Evolutionary conservation across 2,888 invertebrate genomes (phyloP), one percentile per base, ranked within the genome.

Genomic region (Clusia tigrina): DNA sequence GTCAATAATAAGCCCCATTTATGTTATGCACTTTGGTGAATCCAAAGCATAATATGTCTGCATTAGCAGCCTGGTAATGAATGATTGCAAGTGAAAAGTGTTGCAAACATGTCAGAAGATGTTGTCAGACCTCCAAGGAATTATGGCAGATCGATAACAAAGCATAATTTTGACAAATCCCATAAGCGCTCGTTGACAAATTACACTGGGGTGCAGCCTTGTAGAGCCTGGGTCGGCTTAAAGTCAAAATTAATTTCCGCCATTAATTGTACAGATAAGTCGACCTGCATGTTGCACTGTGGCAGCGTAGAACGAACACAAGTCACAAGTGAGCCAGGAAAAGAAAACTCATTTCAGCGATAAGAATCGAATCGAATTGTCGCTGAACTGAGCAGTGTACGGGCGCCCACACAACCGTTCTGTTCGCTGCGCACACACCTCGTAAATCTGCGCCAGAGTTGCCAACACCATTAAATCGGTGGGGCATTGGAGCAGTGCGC

Each of bases 191-290:
- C 6, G n/a, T 42, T 42, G 42, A 42, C 42, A 42, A 42, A 42
- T 42, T 42, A 17, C 42, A 42, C 3, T 17, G 3, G 3, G 6
- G n/a, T 3, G 10, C 42, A 42, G n/a, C n/a, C 12, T n/a, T 6
- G n/a, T n/a, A n/a, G n/a, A 3, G 42, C 10, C 42, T 42, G 42
- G 10, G n/a, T 12, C 6, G n/a, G 6, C 48, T 20, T 15, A 48
- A 22, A 22, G 20, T 48, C 48, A 22, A 48, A 48, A 48, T 48
- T 48, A 48, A 48, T 48, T 48, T 48, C 48, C 48, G 48, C 48
- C 3, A 48, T 48, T 48, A 48, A 48, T 48, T 48, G 18, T 48
- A 22, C 18, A 48, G 48, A 3, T 42, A 42, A 42, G n/a, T n/a
- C n/a, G 42, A 6, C n/a, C 15, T 42, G 42, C 42, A 6, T 15